phyloP scores from a whole-genome alignment of 2,113 vertebrate genomes.

The Australoheros scitulus region DNA sequence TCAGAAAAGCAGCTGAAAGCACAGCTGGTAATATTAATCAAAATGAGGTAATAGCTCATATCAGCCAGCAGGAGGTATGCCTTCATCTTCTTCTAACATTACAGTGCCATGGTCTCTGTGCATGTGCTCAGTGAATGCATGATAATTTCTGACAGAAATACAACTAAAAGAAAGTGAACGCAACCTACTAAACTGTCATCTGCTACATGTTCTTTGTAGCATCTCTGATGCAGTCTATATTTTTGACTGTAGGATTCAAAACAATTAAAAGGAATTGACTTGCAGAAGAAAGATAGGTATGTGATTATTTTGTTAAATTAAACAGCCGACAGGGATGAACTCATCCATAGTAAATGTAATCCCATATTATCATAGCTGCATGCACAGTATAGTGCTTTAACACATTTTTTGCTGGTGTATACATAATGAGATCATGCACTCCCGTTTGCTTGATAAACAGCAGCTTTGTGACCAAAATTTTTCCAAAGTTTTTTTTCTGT shows the following conservation, averaged over 20 bases:
- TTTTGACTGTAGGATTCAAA: neutral
- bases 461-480: neutral
- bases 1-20: neutral
- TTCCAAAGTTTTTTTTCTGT: neutral
- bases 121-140: neutral
- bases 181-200: neutral
- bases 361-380: too few relatives aligned
- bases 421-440: neutral
- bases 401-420: neutral
- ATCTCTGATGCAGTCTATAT: neutral
- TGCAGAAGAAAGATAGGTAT: neutral
- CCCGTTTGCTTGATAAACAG: neutral
- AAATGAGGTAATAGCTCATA: conserved; percentile 54
- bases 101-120: neutral
- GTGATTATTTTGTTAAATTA: neutral
- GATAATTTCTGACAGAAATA: neutral
- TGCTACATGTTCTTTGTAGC: neutral
- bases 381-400: too few relatives aligned
- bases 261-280: neutral
- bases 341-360: too few relatives aligned
- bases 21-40: neutral
- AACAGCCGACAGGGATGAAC: too few relatives aligned
- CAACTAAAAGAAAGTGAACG: neutral
- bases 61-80: conserved; percentile 73
- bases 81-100: conserved; percentile 38